phyloP scores from a whole-genome alignment of 2,113 vertebrate genomes.

The Ancistrus triradiatus region DNA sequence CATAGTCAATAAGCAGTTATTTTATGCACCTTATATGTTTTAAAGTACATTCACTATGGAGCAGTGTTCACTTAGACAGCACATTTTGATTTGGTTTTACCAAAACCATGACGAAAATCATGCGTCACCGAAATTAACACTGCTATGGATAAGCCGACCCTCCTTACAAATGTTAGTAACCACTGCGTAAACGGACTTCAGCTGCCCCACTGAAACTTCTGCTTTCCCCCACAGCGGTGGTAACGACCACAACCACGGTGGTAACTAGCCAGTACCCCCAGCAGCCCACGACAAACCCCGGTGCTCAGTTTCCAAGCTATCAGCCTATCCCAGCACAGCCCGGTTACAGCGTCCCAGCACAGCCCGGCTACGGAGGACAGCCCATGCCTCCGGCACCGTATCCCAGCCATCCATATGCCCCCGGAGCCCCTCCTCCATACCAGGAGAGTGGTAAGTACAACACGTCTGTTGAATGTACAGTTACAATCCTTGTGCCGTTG shows the following conservation, averaged over 20 bases:
- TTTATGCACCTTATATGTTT: no score
- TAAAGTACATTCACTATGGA: no score
- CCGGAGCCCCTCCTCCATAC: constrained; percentile 81
- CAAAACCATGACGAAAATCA: no score
- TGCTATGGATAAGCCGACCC: no score
- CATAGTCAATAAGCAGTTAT: no score
- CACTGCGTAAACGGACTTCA: no score
- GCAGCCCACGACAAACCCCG: constrained; percentile 54
- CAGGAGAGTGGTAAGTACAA: constrained; percentile 74
- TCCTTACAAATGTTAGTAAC: no score
- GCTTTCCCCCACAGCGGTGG: constrained; percentile 66
- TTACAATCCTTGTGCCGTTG: no score
- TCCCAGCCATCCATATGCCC: constrained; percentile 62
- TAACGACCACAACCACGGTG: constrained; percentile 75
- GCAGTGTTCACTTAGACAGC: no score
- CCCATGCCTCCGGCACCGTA: constrained; percentile 51
- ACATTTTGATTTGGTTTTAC: no score
- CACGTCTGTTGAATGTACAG: no score
- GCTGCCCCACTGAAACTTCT: constrained; percentile 9
- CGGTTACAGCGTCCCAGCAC: constrained; percentile 51
- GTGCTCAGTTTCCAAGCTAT: constrained; percentile 72
- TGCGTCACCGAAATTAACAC: no score
- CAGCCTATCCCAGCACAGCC: constrained; percentile 74
- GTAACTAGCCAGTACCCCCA: constrained; percentile 73
- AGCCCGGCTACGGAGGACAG: neutral